Percentiles rank a stretch among this genome's conserved stretches.
Conservation (phyloP, 2,113 vertebrate genomes). For the Alexandromys fortis region DNA sequence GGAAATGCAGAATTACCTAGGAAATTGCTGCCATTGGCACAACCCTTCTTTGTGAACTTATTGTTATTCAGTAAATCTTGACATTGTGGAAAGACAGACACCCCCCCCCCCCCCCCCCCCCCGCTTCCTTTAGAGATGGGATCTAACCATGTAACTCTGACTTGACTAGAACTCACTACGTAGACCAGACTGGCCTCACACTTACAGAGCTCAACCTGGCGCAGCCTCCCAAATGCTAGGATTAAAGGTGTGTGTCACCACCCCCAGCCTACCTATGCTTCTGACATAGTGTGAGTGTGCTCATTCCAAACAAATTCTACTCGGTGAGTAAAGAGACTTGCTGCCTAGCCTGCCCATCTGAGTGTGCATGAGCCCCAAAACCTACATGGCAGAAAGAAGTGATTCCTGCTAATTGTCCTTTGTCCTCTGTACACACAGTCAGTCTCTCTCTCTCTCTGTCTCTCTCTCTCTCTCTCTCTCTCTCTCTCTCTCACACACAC, state of each 20-base stretch:
- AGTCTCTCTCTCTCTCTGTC: too few species aligned
- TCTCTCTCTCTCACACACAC: too few species aligned
- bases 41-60: background rate
- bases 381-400: background rate
- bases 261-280: background rate
- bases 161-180: background rate
- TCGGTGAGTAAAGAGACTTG: background rate
- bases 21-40: background rate
- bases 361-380: background rate
- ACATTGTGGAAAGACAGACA: background rate
- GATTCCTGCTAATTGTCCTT: background rate
- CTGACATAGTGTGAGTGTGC: background rate
- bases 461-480: too few species aligned
- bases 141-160: background rate
- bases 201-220: background rate
- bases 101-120: background rate
- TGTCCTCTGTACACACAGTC: background rate
- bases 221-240: background rate
- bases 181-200: background rate
- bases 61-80: background rate
- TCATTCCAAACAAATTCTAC: background rate
- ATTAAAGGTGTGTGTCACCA: background rate
- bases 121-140: background rate
- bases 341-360: background rate
- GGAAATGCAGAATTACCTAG: background rate